Percentiles rank a stretch among this genome's conserved stretches.
Conservation (phyloP, 2,888 invertebrate species). For the Andricus quercusramuli region DNA sequence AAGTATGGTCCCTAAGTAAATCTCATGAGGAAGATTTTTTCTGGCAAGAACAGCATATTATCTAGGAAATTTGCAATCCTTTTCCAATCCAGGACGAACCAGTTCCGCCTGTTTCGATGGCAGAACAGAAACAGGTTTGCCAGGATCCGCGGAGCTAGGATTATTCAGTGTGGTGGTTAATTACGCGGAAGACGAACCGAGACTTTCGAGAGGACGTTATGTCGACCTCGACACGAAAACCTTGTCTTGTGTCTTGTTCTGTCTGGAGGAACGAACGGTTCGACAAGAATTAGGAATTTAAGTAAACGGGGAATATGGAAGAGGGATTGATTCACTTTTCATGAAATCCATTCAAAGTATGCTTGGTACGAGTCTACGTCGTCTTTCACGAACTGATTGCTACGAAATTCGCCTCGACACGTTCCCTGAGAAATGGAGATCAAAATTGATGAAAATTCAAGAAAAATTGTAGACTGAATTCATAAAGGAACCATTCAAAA, state of each 20-base stretch:
- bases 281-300: not conserved
- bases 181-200: conserved; percentile 37
- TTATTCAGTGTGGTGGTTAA: conserved; percentile 34
- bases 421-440: not conserved
- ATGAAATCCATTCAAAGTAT: conserved; percentile 10
- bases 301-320: not conserved
- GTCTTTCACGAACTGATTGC: not conserved
- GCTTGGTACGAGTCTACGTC: not conserved
- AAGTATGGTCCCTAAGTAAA: not conserved
- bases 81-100: conserved; percentile 13
- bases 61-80: conserved; percentile 9
- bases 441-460: not conserved
- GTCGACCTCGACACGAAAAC: conserved; percentile 27
- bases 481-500: not conserved
- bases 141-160: conserved; percentile 33
- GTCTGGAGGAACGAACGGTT: not conserved
- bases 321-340: conserved; percentile 18
- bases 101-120: conserved; percentile 8
- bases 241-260: conserved; percentile 26
- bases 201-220: conserved; percentile 9
- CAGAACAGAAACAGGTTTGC: conserved; percentile 28
- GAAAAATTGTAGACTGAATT: not conserved
- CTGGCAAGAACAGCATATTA: not conserved
- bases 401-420: conserved; percentile 14
- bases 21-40: not conserved